Base-by-base conservation (phyloP, 2,113 vertebrate species). In the Sus scrofa region DNA sequence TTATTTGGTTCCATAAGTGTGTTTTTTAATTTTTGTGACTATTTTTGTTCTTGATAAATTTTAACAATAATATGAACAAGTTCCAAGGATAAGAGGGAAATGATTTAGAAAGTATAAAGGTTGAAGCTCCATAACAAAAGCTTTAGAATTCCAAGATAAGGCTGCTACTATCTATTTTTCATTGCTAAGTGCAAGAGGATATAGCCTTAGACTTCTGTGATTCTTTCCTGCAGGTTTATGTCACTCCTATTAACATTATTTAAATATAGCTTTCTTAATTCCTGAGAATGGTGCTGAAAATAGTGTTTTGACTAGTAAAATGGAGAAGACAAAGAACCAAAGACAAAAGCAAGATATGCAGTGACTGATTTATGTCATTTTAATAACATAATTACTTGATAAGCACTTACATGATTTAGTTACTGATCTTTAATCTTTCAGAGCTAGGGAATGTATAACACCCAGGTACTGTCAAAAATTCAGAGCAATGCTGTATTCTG, bases 271-370 rank as follows among this genome's bases (percentile, higher is more conserved):
- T 97, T 98, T 98, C 96, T 98, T 96, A 97, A 70, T 92, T 96
- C 89, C 8, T 19, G 95, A 96, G 89, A 98, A 97, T 54, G 91
- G 88, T 96, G 97, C 97, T 97, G 98, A 97, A 98, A 97, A 98
- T 97, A 97, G 82, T 98, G 98, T 98, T 99, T 98, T 98, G 98
- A 98, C 97, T 98, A 97, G 96, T 95, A 98, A 97, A 98, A 97
- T 95, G 93, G 94, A 97, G 97, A 98, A 98, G 98, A 98, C 96
- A 97, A 0, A 10, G 86, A 98, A 98, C 97, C 92, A 86, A 58
- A 95, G 97, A 96, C 95, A 96, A 96, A 96, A 52, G 88, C 86
- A 91, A 98, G 97, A 91, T 98, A 92, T 95, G 88, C 94, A 84
- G 70, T 98, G 97, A 98, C 91, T 95, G 97, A 97, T 63, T 37